Base-by-base conservation (phyloP, 2,888 invertebrate genomes). In the Melanchra persicariae region DNA sequence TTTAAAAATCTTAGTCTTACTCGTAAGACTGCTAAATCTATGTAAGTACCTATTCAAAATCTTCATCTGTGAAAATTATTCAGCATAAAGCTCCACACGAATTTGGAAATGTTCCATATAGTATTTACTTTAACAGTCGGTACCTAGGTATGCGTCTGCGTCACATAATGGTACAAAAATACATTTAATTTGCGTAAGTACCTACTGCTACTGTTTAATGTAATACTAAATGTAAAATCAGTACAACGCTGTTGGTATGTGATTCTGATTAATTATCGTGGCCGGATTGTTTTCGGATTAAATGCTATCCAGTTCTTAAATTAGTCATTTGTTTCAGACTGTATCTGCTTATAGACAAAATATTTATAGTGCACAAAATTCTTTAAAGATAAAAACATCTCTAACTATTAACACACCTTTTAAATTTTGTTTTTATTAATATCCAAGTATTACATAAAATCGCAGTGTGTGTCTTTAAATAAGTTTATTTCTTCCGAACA, bases 101-200 rank as follows among this genome's bases (percentile, higher is more conserved):
- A n/a, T 34, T 60, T 60, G n/a, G 30, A 60, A 60, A 47, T 30
- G 30, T 17, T 30, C n/a, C 60, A 26, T n/a, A 15, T 6, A n/a
- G n/a, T 60, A n/a, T 30, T 40, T 3, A 19, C 24, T 19, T 26
- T 26, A 19, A 19, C 7, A 26, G 10, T 40, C 9, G 37, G n/a
- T 52, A 15, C 3, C 1, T 51, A 9, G 12, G 1, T 15, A 37
- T 37, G 40, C 15, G 40, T 15, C 40, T 40, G 40, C 15, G 24
- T 17, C 49, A 34, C 22, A 19, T 49, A 47, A 22, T n/a, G 30
- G 15, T n/a, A 49, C 30, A 34, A 60, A 3, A 47, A 47, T 60
- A 47, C n/a, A 34, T 34, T 47, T 22, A 26, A n/a, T 61, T 47
- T 17, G 15, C 22, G 22, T 49, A 34, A n/a, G n/a, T n/a, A n/a